A percentile compares a stretch with the other conserved stretches of the same genome.
Evolutionary conservation across 2,797 vertebrate species (phyloP).

Genomic region (Myotis findleyi): DNA sequence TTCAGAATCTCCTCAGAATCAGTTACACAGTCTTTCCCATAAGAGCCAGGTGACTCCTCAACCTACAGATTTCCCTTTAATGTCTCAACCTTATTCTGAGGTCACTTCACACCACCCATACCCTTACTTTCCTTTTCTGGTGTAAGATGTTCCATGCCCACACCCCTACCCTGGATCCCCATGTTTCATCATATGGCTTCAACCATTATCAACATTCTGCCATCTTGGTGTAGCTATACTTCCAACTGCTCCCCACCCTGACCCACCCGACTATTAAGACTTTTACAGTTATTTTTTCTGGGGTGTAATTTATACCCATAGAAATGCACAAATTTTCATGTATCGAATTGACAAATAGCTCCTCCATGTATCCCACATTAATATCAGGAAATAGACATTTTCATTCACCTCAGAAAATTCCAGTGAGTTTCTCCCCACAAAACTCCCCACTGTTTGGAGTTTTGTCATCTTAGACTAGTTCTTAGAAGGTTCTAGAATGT

Average conservation of each 20-base stretch:
- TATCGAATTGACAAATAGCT: neutral
- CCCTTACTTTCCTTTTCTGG: neutral
- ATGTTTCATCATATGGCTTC: neutral
- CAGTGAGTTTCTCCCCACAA: neutral
- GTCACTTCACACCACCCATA: neutral
- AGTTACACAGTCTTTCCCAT: neutral
- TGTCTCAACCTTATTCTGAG: neutral
- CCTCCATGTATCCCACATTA: neutral
- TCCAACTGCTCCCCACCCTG: neutral
- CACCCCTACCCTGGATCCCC: too few relatives aligned
- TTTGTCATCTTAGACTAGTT: neutral
- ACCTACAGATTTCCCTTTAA: neutral
- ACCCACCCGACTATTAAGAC: neutral
- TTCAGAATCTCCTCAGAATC: neutral
- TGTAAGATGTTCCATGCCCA: neutral
- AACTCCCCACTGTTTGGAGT: neutral
- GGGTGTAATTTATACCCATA: neutral
- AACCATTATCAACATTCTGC: neutral
- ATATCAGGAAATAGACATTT: neutral
- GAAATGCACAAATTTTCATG: neutral
- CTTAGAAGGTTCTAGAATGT: neutral
- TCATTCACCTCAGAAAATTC: neutral
- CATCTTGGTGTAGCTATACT: neutral
- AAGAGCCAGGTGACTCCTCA: neutral
- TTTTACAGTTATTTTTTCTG: neutral